Evolutionary conservation across 2,888 invertebrate genomes (phyloP).

Genomic region (Lymantria monacha): DNA sequence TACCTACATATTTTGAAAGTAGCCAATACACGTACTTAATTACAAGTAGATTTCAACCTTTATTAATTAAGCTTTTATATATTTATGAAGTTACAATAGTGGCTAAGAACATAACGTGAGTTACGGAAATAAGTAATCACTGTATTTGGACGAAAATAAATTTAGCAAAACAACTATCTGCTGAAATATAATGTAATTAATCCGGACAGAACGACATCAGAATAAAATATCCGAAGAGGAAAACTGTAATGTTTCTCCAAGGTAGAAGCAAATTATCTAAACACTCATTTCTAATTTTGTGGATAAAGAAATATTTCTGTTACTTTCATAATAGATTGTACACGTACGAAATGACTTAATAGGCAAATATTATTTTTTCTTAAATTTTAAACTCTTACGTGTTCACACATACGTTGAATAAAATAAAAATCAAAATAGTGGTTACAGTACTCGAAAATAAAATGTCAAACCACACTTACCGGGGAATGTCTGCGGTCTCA

Average conservation of each 20-base stretch:
- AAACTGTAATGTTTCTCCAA: constrained; percentile 51
- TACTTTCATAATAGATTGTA: too few species aligned
- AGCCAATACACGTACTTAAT: background rate
- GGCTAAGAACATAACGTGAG: background rate
- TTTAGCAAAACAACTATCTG: constrained; percentile 35
- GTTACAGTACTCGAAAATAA: too few species aligned
- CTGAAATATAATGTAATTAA: constrained; percentile 52
- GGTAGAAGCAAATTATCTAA: constrained; percentile 17
- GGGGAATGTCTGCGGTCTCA: too few species aligned
- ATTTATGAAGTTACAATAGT: constrained; percentile 2
- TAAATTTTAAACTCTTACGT: too few species aligned
- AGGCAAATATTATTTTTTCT: too few species aligned
- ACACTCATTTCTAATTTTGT: too few species aligned
- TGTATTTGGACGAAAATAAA: constrained; percentile 30
- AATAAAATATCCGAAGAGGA: constrained; percentile 53
- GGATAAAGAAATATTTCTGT: too few species aligned
- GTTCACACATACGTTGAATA: too few species aligned
- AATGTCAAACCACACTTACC: too few species aligned
- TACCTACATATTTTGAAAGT: too few species aligned
- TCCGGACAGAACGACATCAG: constrained; percentile 44
- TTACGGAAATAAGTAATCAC: constrained; percentile 10
- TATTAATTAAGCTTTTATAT: constrained; percentile 17
- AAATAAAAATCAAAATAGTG: too few species aligned
- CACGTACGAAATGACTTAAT: too few species aligned
- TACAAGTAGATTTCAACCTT: constrained; percentile 11